phyloP scores from a whole-genome alignment of 2,797 vertebrate species.

The Discoglossus pictus region DNA sequence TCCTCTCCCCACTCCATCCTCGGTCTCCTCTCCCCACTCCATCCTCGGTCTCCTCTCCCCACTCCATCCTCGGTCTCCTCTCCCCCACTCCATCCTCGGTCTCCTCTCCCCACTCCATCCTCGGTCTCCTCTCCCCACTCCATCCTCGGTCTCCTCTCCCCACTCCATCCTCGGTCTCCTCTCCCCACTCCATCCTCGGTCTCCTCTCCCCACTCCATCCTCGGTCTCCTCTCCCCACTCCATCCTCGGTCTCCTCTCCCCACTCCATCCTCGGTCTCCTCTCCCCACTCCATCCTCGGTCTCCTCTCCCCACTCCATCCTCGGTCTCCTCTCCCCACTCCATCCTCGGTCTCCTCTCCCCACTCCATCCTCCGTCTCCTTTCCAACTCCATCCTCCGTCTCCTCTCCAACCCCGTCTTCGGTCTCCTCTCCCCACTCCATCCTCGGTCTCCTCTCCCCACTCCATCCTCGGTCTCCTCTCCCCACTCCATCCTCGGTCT shows the following conservation, averaged over 20 bases:
- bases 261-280: background rate
- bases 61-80: background rate
- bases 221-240: background rate
- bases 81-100: background rate
- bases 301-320: background rate
- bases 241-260: background rate
- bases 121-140: background rate
- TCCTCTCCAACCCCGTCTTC: no score
- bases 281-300: background rate
- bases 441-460: no score
- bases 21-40: background rate
- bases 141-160: background rate
- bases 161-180: background rate
- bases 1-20: background rate
- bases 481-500: no score
- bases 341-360: background rate
- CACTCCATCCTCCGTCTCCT: background rate
- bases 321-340: background rate
- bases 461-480: no score
- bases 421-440: no score
- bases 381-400: background rate
- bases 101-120: background rate
- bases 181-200: background rate
- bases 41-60: background rate
- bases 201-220: background rate